Evolutionary conservation across 1,140 invertebrate genomes (phyloP).

Genomic region (Rhopalosiphum padi): DNA sequence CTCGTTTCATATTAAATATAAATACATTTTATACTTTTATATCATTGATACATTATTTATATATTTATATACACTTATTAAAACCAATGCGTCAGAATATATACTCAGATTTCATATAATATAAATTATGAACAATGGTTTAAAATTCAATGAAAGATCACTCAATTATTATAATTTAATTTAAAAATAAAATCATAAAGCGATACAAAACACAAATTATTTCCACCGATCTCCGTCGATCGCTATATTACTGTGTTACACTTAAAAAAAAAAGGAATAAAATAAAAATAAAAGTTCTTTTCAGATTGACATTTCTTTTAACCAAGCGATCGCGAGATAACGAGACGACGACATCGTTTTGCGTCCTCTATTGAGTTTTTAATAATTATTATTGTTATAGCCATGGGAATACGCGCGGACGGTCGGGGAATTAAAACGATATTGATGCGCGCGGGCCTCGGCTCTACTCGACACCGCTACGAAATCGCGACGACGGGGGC

Average conservation of each 20-base stretch:
- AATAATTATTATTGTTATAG: not conserved
- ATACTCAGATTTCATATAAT: not conserved
- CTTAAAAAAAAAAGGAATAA: too few relatives aligned
- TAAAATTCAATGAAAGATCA: too few relatives aligned
- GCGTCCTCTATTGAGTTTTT: not conserved
- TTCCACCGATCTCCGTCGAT: not conserved
- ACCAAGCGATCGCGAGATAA: not conserved
- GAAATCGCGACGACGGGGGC: too few relatives aligned
- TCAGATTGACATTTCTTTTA: not conserved
- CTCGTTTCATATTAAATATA: not conserved
- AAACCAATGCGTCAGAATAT: not conserved
- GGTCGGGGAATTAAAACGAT: not conserved
- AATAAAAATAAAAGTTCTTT: not conserved
- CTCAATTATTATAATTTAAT: not conserved
- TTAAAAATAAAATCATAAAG: not conserved
- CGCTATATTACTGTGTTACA: not conserved
- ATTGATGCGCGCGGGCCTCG: not conserved
- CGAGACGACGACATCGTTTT: not conserved
- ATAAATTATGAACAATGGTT: not conserved
- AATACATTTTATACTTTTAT: not conserved
- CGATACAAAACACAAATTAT: not conserved
- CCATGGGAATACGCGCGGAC: too few relatives aligned
- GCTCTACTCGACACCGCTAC: not conserved
- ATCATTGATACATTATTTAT: not conserved
- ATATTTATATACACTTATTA: not conserved